A percentile compares a stretch with the other conserved stretches of the same genome.
phyloP scores from a whole-genome alignment of 2,113 vertebrate genomes.

The Peucedramus taeniatus region DNA sequence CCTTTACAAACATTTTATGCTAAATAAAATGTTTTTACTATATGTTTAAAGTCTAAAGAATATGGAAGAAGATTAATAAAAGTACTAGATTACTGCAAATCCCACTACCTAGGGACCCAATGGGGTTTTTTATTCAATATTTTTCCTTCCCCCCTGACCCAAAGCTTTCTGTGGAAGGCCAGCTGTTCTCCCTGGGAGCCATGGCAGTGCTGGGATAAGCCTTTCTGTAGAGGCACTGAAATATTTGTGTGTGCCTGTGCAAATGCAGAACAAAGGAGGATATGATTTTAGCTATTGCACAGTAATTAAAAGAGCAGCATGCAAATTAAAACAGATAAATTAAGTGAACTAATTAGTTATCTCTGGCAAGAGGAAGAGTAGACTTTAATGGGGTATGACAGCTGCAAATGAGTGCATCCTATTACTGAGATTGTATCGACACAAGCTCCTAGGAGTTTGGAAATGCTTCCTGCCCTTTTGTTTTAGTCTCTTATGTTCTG shows the following conservation, averaged over 20 bases:
- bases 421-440: background rate
- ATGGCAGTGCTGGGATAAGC: background rate
- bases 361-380: background rate
- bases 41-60: conserved; percentile 41
- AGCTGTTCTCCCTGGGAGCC: background rate
- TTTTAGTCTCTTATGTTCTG: background rate
- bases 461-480: background rate
- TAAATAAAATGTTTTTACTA: conserved; percentile 34
- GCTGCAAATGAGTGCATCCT: background rate
- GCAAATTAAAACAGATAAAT: conserved; percentile 21
- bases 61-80: conserved; percentile 40
- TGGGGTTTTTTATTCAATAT: background rate
- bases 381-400: background rate
- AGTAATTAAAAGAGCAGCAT: conserved; percentile 1
- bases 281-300: background rate
- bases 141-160: background rate
- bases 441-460: background rate
- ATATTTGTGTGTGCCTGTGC: background rate
- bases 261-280: background rate
- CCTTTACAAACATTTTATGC: conserved; percentile 14
- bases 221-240: background rate
- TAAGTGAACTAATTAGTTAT: background rate
- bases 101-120: conserved; percentile 26
- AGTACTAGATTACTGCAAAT: conserved; percentile 58
- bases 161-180: background rate